These are phyloP conservation scores for Pollenia griseotomentosa DNA, from an alignment of 2,888 invertebrate genomes.

Conservation along the genomic window DNA sequence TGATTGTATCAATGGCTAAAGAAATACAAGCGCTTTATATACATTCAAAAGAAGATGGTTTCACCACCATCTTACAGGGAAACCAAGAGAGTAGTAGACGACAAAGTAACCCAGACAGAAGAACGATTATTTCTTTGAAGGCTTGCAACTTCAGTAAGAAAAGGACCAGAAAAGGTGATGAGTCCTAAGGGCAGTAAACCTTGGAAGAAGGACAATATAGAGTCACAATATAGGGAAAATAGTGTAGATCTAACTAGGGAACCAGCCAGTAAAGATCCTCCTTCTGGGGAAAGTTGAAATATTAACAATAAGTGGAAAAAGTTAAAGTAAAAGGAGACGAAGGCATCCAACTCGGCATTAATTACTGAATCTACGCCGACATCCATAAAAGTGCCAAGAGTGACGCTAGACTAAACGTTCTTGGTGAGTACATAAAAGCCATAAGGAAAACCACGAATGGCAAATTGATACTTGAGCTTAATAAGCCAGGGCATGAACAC, in stretches of 20 bases:
- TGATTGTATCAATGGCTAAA: not conserved
- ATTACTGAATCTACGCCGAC: conserved; percentile 1
- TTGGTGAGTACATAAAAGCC: conserved; percentile 1
- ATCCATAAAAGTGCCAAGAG: not conserved
- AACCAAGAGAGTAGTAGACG: not conserved
- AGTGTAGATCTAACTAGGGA: not conserved
- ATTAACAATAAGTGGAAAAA: not conserved
- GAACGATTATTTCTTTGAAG: not conserved
- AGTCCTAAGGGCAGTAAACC: conserved; percentile 11
- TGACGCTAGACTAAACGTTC: not conserved
- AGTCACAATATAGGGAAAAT: not conserved
- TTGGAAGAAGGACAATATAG: conserved; percentile 20
- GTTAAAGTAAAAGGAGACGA: not conserved
- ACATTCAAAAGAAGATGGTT: not conserved
- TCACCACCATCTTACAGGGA: not conserved
- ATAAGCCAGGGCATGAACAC: not conserved
- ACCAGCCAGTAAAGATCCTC: not conserved
- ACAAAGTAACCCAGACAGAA: not conserved
- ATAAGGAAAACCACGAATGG: conserved; percentile 16
- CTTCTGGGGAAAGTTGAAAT: not conserved
- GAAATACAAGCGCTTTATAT: conserved; percentile 1
- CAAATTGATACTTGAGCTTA: not conserved
- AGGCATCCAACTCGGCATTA: not conserved
- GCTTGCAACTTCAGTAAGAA: not conserved
- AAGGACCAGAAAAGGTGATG: not conserved